Conservation (phyloP, 1,140 invertebrate genomes). For the Glossosoma conforme region DNA sequence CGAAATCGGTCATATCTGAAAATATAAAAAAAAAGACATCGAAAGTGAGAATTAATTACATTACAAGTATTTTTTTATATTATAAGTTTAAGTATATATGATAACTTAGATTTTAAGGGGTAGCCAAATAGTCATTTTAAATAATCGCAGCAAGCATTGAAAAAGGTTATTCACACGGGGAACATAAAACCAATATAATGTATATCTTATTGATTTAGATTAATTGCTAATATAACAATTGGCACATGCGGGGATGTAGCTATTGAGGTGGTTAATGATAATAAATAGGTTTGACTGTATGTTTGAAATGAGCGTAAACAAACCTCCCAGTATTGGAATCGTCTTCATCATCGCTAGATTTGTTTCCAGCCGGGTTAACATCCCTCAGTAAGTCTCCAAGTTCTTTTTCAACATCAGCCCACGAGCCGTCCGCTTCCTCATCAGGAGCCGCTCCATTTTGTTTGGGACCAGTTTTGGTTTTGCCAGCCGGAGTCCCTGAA, state of each 20-base stretch:
- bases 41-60: too few relatives aligned
- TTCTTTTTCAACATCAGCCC: slow-evolving; percentile 68
- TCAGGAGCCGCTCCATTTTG: slow-evolving; percentile 33
- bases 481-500: neutral
- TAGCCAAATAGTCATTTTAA: too few relatives aligned
- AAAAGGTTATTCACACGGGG: too few relatives aligned
- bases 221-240: too few relatives aligned
- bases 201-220: too few relatives aligned
- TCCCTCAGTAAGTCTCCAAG: slow-evolving; percentile 63
- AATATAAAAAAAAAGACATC: too few relatives aligned
- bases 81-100: too few relatives aligned
- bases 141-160: too few relatives aligned
- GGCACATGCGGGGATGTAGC: neutral
- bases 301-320: neutral
- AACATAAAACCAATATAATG: too few relatives aligned
- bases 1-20: slow-evolving; percentile 47
- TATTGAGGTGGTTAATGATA: neutral
- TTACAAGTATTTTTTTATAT: too few relatives aligned
- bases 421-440: slow-evolving; percentile 55
- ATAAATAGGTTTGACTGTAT: neutral
- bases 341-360: slow-evolving; percentile 67
- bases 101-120: too few relatives aligned
- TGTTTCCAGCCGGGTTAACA: slow-evolving; percentile 53
- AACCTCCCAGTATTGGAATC: slow-evolving; percentile 51
- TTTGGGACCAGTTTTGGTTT: slow-evolving; percentile 21